A percentile compares a stretch with the other conserved stretches of the same genome.
These are phyloP conservation scores for Torymus texanus DNA, from an alignment of 2,888 invertebrate genomes.

Conservation along the genomic window DNA sequence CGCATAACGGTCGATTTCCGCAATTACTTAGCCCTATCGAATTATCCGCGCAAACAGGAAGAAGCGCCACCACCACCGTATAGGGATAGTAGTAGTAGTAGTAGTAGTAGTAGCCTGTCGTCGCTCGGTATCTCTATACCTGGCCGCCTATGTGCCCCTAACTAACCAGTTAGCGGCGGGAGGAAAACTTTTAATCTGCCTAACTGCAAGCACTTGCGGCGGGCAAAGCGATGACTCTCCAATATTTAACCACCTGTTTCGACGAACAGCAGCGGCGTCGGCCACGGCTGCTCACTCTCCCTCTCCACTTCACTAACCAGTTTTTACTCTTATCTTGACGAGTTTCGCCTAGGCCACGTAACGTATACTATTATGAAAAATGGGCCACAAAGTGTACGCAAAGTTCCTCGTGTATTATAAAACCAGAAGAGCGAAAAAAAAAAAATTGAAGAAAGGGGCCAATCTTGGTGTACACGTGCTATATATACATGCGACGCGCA, in stretches of 20 bases:
- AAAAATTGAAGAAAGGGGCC: too few relatives aligned
- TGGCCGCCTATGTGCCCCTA: neutral
- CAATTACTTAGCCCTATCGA: conserved; percentile 9
- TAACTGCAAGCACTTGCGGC: conserved; percentile 11
- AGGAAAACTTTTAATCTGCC: conserved; percentile 41
- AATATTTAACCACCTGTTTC: conserved; percentile 36
- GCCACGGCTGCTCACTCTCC: too few relatives aligned
- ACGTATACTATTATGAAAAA: neutral
- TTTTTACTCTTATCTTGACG: conserved; percentile 11
- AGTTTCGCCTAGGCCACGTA: neutral
- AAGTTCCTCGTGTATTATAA: too few relatives aligned
- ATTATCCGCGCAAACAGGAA: conserved; percentile 17
- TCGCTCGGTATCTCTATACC: neutral
- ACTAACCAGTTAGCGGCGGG: conserved; percentile 22
- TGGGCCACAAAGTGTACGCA: too few relatives aligned
- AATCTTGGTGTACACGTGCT: too few relatives aligned
- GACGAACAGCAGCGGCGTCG: too few relatives aligned
- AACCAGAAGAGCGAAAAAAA: too few relatives aligned
- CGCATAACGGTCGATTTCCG: too few relatives aligned
- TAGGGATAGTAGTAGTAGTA: too few relatives aligned
- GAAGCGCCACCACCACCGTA: neutral
- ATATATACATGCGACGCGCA: too few relatives aligned
- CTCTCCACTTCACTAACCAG: neutral
- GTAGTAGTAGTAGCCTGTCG: too few relatives aligned
- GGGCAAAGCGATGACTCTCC: conserved; percentile 10